phyloP scores from a whole-genome alignment of 2,797 vertebrate species.

The Neomorphus geoffroyi region DNA sequence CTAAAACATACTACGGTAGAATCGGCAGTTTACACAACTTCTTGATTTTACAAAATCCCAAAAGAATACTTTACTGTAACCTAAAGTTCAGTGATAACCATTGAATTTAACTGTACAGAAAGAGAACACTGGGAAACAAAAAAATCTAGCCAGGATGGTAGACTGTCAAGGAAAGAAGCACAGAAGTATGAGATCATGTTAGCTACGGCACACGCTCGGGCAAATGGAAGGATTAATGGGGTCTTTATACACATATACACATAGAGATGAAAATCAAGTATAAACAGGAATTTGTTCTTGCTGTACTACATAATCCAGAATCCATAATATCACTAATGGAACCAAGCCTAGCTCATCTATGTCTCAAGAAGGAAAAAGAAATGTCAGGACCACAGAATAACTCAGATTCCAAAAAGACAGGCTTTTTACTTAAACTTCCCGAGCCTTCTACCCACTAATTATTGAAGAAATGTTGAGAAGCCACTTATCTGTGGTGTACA shows the following conservation, averaged over 20 bases:
- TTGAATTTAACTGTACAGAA: background rate
- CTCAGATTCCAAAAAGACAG: background rate
- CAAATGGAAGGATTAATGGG: background rate
- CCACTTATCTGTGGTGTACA: background rate
- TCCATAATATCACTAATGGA: background rate
- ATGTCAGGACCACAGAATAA: background rate
- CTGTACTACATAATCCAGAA: background rate
- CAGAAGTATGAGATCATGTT: background rate
- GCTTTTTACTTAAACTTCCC: background rate
- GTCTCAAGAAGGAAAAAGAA: background rate
- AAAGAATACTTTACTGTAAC: background rate
- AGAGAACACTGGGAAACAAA: background rate
- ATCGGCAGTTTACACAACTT: background rate
- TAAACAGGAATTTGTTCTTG: background rate
- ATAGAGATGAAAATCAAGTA: background rate
- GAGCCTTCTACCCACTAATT: background rate
- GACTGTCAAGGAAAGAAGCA: background rate
- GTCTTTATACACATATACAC: background rate
- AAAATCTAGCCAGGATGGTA: background rate
- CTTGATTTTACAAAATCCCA: background rate
- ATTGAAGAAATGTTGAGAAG: background rate
- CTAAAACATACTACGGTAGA: background rate
- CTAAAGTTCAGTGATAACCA: background rate
- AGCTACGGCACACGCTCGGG: rapidly evolving
- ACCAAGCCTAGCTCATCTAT: background rate